A percentile compares a stretch with the other conserved stretches of the same genome.
These are phyloP conservation scores for Cariama cristata DNA, from an alignment of 2,113 vertebrate genomes.

Conservation along the genomic window DNA sequence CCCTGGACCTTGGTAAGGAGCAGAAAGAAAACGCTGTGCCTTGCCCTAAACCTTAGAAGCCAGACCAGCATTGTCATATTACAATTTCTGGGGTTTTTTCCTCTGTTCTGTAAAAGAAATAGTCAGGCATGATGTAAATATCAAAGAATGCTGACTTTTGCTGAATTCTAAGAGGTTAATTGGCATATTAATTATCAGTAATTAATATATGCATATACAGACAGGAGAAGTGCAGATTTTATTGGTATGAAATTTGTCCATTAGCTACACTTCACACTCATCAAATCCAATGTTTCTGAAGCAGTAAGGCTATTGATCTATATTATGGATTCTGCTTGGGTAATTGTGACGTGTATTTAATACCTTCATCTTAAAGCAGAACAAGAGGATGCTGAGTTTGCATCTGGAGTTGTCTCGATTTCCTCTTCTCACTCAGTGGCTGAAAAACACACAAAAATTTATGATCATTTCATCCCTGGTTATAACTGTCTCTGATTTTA, in stretches of 20 bases:
- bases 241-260: conserved; percentile 1
- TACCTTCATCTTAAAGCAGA: not conserved
- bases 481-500: not conserved
- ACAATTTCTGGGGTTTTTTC: fast-evolving
- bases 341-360: not conserved
- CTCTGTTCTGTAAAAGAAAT: not conserved
- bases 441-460: not conserved
- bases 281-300: not conserved
- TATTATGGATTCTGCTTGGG: not conserved
- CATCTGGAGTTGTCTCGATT: not conserved
- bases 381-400: not conserved
- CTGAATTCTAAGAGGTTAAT: not conserved
- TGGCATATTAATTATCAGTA: not conserved
- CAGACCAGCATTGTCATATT: not conserved
- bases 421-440: not conserved
- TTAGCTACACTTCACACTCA: conserved; percentile 6
- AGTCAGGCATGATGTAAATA: not conserved
- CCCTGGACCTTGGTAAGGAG: not conserved
- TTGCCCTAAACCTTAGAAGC: not conserved
- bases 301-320: conserved; percentile 18
- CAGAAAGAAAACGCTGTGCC: not conserved
- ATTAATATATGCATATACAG: not conserved
- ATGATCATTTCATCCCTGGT: not conserved
- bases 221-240: not conserved
- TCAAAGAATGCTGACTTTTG: not conserved